Evolutionary conservation across 2,888 invertebrate species (phyloP), one percentile per base, ranked within the genome.

Genomic region (Sycophila texana): DNA sequence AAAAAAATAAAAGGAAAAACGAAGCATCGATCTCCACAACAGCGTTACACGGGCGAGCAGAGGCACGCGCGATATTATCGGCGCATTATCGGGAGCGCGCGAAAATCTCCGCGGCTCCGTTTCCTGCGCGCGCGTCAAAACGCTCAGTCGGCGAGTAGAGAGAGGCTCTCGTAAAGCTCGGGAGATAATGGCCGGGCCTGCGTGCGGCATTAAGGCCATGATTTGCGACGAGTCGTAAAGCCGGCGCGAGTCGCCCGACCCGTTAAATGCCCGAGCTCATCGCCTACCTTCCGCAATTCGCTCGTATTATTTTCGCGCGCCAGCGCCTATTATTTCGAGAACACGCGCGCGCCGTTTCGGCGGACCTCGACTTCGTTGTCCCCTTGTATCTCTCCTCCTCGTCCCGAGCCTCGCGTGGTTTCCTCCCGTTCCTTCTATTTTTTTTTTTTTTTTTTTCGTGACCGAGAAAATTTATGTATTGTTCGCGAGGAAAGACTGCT

Each of bases 231-330:
- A 63, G 75, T 51, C 74, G 75, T 79, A 79, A 79, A 79, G 26
- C 39, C 72, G 49, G 39, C 63, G 47, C 55, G 26, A 26, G 58
- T 20, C n/a, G 49, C 66, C 74, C 39, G 39, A 39, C 39, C 39
- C 39, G 74, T 74, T 74, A 66, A 39, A 39, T 39, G 47, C n/a
- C 22, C 49, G 70, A 39, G 55, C 60, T 30, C 18, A 49, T 39
- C 39, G 39, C 10, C 39, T 39, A 39, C 39, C 77, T 73, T 74
- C 73, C 67, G 61, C 61, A 68, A 63, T 68, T 20, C 68, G 39
- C 75, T 74, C 80, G 82, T 82, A 80, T 82, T 81, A 81, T 82
- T 80, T 72, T 63, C 77, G 74, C 74, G 60, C 60, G 53, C 39
- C 7, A 39, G 39, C 39, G 39, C 57, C 63, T 57, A 26, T 60